Evolutionary conservation across 2,113 vertebrate genomes (phyloP).

Genomic region (Entelurus aequoreus): DNA sequence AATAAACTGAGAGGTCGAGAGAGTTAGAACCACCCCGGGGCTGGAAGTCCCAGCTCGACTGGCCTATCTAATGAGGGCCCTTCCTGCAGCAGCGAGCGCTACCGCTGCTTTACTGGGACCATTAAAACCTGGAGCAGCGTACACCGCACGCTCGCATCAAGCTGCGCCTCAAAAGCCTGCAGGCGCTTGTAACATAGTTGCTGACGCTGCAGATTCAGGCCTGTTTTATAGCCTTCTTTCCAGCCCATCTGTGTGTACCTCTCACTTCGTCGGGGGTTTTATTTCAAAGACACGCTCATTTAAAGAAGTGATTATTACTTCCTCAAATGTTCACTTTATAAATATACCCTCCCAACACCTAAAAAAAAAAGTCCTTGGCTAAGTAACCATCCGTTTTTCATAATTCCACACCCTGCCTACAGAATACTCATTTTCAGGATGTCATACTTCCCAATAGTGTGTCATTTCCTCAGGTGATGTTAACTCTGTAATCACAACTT

Average conservation of each 20-base stretch:
- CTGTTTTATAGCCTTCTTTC: conserved; percentile 36
- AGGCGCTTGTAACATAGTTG: conserved; percentile 23
- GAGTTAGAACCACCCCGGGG: conserved; percentile 33
- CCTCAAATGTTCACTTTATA: background rate
- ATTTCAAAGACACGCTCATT: background rate
- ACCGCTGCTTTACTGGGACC: conserved; percentile 54
- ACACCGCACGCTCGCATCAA: conserved; percentile 32
- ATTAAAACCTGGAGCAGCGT: conserved; percentile 55
- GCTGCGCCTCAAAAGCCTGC: conserved; percentile 40
- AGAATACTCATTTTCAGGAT: background rate
- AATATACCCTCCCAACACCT: background rate
- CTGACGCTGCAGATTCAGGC: conserved; percentile 48
- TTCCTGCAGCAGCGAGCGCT: conserved; percentile 46
- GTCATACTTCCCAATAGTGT: background rate
- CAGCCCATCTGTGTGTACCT: conserved; percentile 26
- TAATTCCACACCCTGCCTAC: background rate
- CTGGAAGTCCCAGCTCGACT: conserved; percentile 29
- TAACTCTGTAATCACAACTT: background rate
- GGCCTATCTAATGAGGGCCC: conserved; percentile 51
- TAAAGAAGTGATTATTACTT: background rate
- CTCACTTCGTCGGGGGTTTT: background rate
- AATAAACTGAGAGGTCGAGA: conserved; percentile 27
- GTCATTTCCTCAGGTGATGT: background rate
- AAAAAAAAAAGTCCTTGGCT: background rate
- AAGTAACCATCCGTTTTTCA: background rate